These are phyloP conservation scores for Novumbra hubbsi DNA, from an alignment of 2,797 vertebrate species.

Conservation along the genomic window DNA sequence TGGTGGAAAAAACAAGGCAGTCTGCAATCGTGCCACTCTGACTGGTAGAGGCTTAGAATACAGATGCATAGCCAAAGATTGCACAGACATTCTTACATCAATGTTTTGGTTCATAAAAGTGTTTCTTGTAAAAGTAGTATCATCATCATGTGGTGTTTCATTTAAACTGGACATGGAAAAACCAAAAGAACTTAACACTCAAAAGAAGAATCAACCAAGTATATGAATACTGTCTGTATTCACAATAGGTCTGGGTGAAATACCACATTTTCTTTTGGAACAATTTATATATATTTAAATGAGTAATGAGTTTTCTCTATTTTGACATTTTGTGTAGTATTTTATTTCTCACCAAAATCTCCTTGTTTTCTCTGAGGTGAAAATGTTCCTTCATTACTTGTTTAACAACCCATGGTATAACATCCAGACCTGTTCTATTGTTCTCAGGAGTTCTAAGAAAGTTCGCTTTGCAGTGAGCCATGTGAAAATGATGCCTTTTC, in stretches of 20 bases:
- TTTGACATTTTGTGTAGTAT: not conserved
- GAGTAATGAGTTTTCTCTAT: no score
- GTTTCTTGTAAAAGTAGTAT: not conserved
- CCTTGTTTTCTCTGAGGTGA: slow-evolving; percentile 27
- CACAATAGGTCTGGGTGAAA: no score
- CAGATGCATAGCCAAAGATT: slow-evolving; percentile 18
- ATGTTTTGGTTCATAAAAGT: no score
- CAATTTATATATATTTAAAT: no score
- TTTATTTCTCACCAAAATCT: not conserved
- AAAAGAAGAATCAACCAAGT: not conserved
- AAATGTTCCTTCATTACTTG: slow-evolving; percentile 28
- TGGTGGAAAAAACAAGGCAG: slow-evolving; percentile 29
- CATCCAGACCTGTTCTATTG: slow-evolving; percentile 15
- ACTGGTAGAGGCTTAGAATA: slow-evolving; percentile 17
- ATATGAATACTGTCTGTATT: no score
- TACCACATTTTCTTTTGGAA: no score
- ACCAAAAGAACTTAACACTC: not conserved
- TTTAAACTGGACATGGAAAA: not conserved
- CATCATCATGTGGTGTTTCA: not conserved
- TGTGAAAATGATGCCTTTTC: slow-evolving; percentile 17
- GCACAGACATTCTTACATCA: not conserved
- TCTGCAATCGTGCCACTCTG: slow-evolving; percentile 25
- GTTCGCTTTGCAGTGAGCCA: slow-evolving; percentile 21
- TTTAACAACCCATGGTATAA: slow-evolving; percentile 6
- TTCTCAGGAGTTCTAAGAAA: slow-evolving; percentile 4